Evolutionary conservation across 2,113 vertebrate species (phyloP), one percentile per base, ranked within the genome.

Genomic region (Sorex araneus): DNA sequence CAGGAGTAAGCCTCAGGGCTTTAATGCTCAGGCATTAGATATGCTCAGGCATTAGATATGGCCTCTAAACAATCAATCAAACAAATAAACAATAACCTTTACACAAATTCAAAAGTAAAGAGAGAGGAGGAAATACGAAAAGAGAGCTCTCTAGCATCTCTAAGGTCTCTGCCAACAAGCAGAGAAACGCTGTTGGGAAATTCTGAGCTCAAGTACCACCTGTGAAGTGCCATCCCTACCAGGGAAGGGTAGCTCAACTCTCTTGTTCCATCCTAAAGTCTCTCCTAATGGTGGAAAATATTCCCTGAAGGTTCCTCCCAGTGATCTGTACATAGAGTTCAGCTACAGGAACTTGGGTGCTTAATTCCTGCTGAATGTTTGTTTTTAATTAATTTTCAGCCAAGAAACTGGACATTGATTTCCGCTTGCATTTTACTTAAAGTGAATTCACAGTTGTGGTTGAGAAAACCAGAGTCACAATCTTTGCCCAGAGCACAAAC

Each of bases 401-500:
- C 75, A 93, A 87, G 54, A 87, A n/a, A 84, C 57, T 84, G 70
- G 47, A 70, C 91, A 95, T 94, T 82, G 91, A 96, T 96, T 95
- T 95, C 64, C 23, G 84, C 85, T 96, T 94, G 82, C 30, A 64
- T 94, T 96, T 95, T 95, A 94, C 79, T 96, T 87, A 94, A 96
- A 94, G 71, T 57, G 27, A 94, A 87, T 96, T 92, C 89, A 77
- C 25, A 30, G 93, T 66, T 77, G 75, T 84, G 45, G 74, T 84
- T 88, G 54, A 71, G 16, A 87, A 95, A 95, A 83, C 87, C 63
- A 87, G 43, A 94, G 75, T 47, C 57, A 79, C 87, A 96, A 96
- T 94, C 84, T 91, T 94, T 93, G 97, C 91, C 95, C 84, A 87
- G 81, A 94, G 94, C 89, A 91, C 66, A 96, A 96, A 96, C 89